Base-by-base conservation (phyloP, 2,888 invertebrate genomes). In the Alloscopus bannaensis region DNA sequence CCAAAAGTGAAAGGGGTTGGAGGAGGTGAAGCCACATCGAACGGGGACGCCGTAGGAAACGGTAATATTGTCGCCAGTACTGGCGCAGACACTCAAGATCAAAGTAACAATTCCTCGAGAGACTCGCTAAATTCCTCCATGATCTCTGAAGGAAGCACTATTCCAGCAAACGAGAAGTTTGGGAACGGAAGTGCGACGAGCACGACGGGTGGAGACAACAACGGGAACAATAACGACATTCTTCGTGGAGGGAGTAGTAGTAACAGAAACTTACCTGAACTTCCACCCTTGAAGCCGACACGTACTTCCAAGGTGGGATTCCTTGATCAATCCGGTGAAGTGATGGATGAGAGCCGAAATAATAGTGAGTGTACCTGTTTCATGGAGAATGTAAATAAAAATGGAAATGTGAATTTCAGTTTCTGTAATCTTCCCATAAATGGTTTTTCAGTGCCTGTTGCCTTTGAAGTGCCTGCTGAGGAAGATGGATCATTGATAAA, bases 391-490 rank as follows among this genome's bases (percentile, higher is more conserved):
- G 6, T 13, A 6, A 36, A 13, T 6, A 55, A 50, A 6, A 50
- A 18, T 42, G 18, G 45, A 8, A 16, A n/a, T 52, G 4, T 66
- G 66, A 18, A 8, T 11, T 28, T 47, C n/a, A n/a, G n/a, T n/a
- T n/a, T n/a, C n/a, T n/a, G n/a, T n/a, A n/a, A n/a, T n/a, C n/a
- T n/a, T n/a, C 36, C 36, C 6, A 36, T 36, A 36, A 13, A 40
- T 57, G 16, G 47, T 76, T 28, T 45, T 22, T n/a, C 50, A 85
- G 84, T 80, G 62, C 86, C 86, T 29, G 57, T 86, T 45, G 86
- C 86, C 16, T 86, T 86, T 80, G 86, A 86, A 81, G 86, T 86
- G 47, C 84, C 86, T 59, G 84, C 84, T 11, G 83, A 80, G n/a
- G 84, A 83, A 29, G 64, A 72, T 60, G 80, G 71, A 29, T 82